These are phyloP conservation scores for Drosophila pandora DNA, from an alignment of 1,140 invertebrate genomes.

Conservation along the genomic window DNA sequence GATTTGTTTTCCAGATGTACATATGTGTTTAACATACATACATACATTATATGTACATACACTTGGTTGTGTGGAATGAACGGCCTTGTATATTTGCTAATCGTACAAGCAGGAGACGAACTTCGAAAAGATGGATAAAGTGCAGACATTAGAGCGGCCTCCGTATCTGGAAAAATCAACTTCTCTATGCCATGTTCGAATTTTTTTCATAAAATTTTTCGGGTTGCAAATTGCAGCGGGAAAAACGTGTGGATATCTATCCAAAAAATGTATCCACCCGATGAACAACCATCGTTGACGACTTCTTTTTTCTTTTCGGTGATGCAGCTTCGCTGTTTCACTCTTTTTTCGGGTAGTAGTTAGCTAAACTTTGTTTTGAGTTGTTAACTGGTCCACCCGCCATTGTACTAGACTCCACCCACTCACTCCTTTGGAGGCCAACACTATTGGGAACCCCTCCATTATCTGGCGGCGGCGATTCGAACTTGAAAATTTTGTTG, in stretches of 20 bases:
- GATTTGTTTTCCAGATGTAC: not conserved
- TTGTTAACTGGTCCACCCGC: not conserved
- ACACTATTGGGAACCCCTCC: not conserved
- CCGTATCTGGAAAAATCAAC: no score
- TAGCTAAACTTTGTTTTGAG: not conserved
- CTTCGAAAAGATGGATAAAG: not conserved
- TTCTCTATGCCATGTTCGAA: no score
- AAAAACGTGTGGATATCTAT: not conserved
- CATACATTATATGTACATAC: no score
- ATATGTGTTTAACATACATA: no score
- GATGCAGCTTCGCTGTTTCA: constrained; percentile 26
- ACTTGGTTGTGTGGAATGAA: not conserved
- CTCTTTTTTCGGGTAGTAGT: not conserved
- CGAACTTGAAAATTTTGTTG: constrained; percentile 81
- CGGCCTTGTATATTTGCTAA: not conserved
- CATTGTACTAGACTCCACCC: constrained; percentile 1
- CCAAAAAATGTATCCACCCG: not conserved
- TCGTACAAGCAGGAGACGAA: not conserved
- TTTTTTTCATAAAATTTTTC: no score
- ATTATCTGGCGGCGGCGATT: constrained; percentile 74
- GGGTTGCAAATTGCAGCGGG: not conserved
- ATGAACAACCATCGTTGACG: not conserved
- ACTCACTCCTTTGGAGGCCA: not conserved
- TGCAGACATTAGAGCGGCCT: not conserved
- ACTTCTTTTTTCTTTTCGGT: no score